Evolutionary conservation across 2,113 vertebrate genomes (phyloP).

Genomic region (Romanogobio albipinnatus): DNA sequence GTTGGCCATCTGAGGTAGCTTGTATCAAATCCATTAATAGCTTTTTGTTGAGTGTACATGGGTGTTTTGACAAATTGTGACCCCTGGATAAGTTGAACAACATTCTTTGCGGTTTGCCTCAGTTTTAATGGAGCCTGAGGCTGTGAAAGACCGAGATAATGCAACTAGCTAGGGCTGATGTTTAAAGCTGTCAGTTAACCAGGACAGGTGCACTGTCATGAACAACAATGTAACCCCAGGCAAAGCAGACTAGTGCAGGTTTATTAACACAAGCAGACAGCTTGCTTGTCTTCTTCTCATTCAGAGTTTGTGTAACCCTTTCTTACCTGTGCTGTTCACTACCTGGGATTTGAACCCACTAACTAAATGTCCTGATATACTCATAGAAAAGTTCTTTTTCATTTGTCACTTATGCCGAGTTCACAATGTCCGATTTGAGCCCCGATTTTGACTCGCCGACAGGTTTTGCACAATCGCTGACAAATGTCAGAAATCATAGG

Average conservation of each 20-base stretch:
- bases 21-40: constrained; percentile 33
- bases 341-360: background rate
- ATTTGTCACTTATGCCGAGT: too few species aligned
- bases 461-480: too few species aligned
- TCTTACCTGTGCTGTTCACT: background rate
- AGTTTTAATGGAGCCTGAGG: constrained; percentile 50
- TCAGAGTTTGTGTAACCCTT: background rate
- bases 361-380: background rate
- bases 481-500: too few species aligned
- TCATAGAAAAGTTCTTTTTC: too few species aligned
- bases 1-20: background rate
- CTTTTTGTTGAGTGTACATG: constrained; percentile 27
- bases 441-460: too few species aligned
- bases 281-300: background rate
- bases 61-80: constrained; percentile 38
- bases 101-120: constrained; percentile 51
- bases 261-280: constrained; percentile 40
- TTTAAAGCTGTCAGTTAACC: constrained; percentile 48
- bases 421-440: too few species aligned
- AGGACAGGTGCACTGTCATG: constrained; percentile 31
- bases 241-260: constrained; percentile 13
- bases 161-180: constrained; percentile 13
- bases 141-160: constrained; percentile 30
- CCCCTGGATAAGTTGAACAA: constrained; percentile 29
- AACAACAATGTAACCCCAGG: constrained; percentile 39